A percentile compares a stretch with the other conserved stretches of the same genome.
These are phyloP conservation scores for Episyrphus balteatus DNA, from an alignment of 1,140 invertebrate genomes.

Conservation along the genomic window DNA sequence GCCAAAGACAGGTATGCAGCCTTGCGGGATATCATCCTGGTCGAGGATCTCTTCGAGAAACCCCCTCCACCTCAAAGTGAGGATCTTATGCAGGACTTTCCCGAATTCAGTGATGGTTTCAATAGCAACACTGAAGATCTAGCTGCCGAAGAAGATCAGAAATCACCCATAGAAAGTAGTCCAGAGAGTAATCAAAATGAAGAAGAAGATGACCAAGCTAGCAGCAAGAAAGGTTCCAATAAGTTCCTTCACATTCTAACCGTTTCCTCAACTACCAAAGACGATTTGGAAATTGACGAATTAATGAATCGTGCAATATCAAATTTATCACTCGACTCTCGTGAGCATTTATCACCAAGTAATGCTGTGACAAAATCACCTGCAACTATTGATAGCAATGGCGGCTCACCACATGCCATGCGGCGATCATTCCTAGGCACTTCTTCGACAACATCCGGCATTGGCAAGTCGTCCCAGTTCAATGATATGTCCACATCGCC, in stretches of 20 bases:
- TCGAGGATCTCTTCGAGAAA: conserved; percentile 45
- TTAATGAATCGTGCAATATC: conserved; percentile 35
- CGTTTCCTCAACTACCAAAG: conserved; percentile 12
- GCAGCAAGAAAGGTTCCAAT: conserved; percentile 18
- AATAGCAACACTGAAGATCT: conserved; percentile 4
- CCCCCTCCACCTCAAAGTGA: conserved; percentile 26
- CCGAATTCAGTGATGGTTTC: conserved; percentile 30
- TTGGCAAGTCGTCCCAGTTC: conserved; percentile 14
- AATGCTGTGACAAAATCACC: conserved; percentile 8
- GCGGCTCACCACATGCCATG: conserved; percentile 6
- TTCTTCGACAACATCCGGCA: conserved; percentile 4
- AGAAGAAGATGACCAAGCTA: conserved; percentile 19
- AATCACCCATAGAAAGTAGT: conserved; percentile 1
- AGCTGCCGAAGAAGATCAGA: conserved; percentile 20
- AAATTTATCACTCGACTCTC: conserved; percentile 30
- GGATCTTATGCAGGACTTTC: conserved; percentile 26
- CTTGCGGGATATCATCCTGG: conserved; percentile 53
- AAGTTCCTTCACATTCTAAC: conserved; percentile 25
- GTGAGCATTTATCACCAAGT: conserved; percentile 28
- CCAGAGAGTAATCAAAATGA: conserved; percentile 2
- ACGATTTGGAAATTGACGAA: conserved; percentile 35
- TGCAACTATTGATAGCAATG: conserved; percentile 8
- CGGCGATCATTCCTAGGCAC: conserved; percentile 8
- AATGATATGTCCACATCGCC: conserved; percentile 35
- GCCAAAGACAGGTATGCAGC: conserved; percentile 57